phyloP scores from a whole-genome alignment of 2,888 invertebrate species.

The Meiosimyza decipiens region DNA sequence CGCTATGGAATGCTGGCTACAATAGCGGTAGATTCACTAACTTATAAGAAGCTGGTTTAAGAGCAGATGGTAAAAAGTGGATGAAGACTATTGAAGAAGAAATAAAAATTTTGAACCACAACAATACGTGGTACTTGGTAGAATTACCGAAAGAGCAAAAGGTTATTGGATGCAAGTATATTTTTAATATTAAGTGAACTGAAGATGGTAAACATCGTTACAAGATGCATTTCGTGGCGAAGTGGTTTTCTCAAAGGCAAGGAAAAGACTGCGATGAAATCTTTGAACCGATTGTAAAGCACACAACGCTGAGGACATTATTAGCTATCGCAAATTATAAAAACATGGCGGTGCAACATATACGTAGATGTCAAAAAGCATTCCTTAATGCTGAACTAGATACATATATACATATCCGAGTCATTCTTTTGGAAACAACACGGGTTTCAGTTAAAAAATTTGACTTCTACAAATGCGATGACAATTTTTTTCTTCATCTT shows the following conservation, averaged over 20 bases:
- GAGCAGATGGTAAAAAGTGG: conserved; percentile 25
- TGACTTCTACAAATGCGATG: too few relatives aligned
- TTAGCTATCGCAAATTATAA: conserved; percentile 30
- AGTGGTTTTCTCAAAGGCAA: conserved; percentile 34
- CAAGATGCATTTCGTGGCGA: not conserved
- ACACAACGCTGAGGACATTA: conserved; percentile 23
- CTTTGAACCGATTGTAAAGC: conserved; percentile 31
- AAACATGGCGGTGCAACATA: conserved; percentile 23
- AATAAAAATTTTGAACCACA: conserved; percentile 17
- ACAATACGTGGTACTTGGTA: not conserved
- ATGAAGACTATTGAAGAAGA: conserved; percentile 27
- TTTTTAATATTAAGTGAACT: too few relatives aligned
- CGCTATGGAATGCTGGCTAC: conserved; percentile 22
- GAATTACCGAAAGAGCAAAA: too few relatives aligned
- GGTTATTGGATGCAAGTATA: too few relatives aligned
- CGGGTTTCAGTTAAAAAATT: too few relatives aligned
- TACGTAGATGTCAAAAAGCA: conserved; percentile 29
- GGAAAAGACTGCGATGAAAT: conserved; percentile 30
- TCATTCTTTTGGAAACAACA: too few relatives aligned
- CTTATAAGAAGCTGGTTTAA: conserved; percentile 25
- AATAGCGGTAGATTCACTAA: not conserved
- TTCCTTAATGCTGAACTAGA: conserved; percentile 33
- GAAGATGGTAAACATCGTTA: too few relatives aligned
- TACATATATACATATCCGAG: conserved; percentile 13
- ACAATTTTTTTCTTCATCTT: too few relatives aligned